Percentiles rank a stretch among this genome's conserved stretches.
Conservation (phyloP, 1,140 invertebrate genomes). For the Drosophila trapezifrons region DNA sequence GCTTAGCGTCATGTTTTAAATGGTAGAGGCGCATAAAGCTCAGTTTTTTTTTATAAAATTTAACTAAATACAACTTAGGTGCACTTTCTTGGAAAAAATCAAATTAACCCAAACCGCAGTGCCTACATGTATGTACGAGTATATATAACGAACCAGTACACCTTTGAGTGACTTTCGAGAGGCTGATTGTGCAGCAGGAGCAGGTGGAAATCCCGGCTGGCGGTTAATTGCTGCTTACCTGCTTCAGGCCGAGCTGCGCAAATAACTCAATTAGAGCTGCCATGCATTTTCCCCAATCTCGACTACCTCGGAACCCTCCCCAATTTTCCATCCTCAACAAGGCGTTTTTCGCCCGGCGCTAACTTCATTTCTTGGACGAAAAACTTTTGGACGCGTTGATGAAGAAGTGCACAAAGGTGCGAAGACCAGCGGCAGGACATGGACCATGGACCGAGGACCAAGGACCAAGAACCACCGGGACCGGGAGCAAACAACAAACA, state of each 20-base stretch:
- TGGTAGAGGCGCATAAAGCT: no score
- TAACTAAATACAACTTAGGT: no score
- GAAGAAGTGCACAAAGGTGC: slow-evolving; percentile 74
- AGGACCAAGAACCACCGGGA: background rate
- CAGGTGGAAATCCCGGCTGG: slow-evolving; percentile 3
- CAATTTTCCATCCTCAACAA: background rate
- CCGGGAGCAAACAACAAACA: slow-evolving; percentile 48
- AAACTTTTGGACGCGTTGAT: slow-evolving; percentile 68
- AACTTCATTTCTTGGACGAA: slow-evolving; percentile 58
- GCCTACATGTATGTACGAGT: no score
- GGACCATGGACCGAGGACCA: slow-evolving; percentile 5
- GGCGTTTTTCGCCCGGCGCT: slow-evolving; percentile 44
- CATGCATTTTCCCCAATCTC: background rate
- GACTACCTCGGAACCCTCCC: background rate
- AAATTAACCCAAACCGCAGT: no score
- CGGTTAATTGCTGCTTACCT: slow-evolving; percentile 51
- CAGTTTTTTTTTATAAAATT: no score
- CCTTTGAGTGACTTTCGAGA: background rate
- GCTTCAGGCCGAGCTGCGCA: slow-evolving; percentile 55
- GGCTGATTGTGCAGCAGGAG: slow-evolving; percentile 1
- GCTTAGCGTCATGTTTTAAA: no score
- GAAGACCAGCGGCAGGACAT: slow-evolving; percentile 23
- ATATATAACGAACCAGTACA: no score
- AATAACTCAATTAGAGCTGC: slow-evolving; percentile 77
- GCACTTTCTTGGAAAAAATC: no score